Base-by-base conservation (phyloP, 2,888 invertebrate genomes). In the Vannuccia rotundouncinata region DNA sequence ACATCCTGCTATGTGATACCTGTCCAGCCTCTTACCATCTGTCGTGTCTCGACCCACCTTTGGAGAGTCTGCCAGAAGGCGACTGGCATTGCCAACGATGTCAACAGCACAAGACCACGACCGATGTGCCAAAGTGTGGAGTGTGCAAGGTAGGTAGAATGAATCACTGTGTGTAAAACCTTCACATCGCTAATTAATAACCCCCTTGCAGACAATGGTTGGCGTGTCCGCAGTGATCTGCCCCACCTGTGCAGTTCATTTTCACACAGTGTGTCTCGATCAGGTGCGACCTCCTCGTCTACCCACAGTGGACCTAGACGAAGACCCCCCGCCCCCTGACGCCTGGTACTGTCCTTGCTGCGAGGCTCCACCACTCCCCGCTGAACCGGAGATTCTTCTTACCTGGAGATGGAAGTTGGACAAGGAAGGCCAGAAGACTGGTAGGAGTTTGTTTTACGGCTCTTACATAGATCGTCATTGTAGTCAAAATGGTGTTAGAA, bases 81-180 rank as follows among this genome's bases (percentile, higher is more conserved):
- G 66, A 66, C 66, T 66, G 66, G 66, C 66, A 66, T 22, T 66
- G 66, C 25, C 66, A 66, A 22, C 66, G 66, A 17, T 66, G 66
- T 22, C 5, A 66, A 2, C 66, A 22, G 22, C 5, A 66, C 66
- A 66, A 66, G 22, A n/a, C n/a, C n/a, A 22, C 66, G 2, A 22
- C 10, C 66, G 25, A 22, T 66, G 66, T 66, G 5, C 66, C 66
- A 5, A 66, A 66, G 66, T 66, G 66, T 66, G 66, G 22, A 17
- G 25, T 66, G 22, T 66, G 66, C 22, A 66, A 66, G 22, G 66
- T 66, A 27, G 22, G 66, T 45, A 10, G 45, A 45, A 10, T 45
- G 5, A 17, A 45, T 10, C 10, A 17, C 45, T 5, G 45, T 10
- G 5, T 45, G 45, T 45, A 45, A 45, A 17, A 5, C 45, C 17